phyloP scores from a whole-genome alignment of 2,113 vertebrate genomes.

The Dolichotis patagonum region DNA sequence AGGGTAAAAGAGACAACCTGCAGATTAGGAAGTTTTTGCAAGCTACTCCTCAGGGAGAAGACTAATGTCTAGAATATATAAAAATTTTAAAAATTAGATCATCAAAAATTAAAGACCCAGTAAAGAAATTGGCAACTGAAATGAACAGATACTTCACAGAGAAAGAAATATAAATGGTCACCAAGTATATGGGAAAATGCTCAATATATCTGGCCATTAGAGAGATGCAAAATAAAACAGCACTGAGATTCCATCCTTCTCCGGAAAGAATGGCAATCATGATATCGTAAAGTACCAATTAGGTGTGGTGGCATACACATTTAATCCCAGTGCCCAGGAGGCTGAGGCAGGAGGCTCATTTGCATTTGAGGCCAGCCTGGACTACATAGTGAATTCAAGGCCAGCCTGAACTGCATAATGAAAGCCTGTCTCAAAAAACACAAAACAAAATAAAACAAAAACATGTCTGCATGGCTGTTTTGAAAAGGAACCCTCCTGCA shows the following conservation, averaged over 20 bases:
- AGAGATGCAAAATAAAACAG: not conserved
- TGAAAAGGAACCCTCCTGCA: not conserved
- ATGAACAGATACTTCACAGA: not conserved
- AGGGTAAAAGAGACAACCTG: not conserved
- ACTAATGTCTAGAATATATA: not conserved
- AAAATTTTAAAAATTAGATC: not conserved
- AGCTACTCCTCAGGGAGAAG: too few species aligned
- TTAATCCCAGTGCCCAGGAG: not conserved
- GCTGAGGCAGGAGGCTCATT: not conserved
- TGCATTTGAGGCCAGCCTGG: not conserved
- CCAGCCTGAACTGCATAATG: not conserved
- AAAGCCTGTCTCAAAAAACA: not conserved
- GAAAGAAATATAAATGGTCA: not conserved
- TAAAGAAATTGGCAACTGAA: not conserved
- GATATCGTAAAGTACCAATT: not conserved
- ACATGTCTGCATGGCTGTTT: not conserved
- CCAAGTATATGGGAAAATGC: not conserved
- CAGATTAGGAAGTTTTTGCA: not conserved
- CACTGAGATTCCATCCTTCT: not conserved
- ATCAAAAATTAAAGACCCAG: not conserved
- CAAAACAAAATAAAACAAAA: not conserved
- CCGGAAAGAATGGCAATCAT: not conserved
- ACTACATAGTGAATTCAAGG: too few species aligned
- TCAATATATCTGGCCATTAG: not conserved
- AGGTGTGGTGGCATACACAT: not conserved